These are phyloP conservation scores for Andrena chrysosceles DNA, from an alignment of 2,888 invertebrate species.

Conservation along the genomic window DNA sequence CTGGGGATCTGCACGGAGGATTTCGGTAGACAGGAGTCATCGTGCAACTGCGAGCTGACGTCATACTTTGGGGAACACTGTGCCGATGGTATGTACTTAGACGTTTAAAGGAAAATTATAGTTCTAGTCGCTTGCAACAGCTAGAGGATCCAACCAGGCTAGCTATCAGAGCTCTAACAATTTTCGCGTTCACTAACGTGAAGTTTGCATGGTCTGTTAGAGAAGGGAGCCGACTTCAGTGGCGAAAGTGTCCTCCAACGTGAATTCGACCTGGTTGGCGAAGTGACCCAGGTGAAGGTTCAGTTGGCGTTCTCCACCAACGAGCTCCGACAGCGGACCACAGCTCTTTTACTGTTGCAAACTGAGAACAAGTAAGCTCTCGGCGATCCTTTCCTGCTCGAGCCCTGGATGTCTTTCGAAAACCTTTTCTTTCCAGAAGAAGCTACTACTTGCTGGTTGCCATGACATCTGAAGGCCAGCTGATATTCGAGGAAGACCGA, in stretches of 20 bases:
- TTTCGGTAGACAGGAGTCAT: conserved; percentile 93
- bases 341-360: conserved; percentile 92
- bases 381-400: conserved; percentile 8
- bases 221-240: conserved; percentile 95
- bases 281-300: conserved; percentile 91
- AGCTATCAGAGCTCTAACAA: neutral
- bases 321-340: conserved; percentile 91
- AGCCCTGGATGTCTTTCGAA: conserved; percentile 67
- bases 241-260: conserved; percentile 94
- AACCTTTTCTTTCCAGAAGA: conserved; percentile 86
- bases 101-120: neutral
- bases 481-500: conserved; percentile 94
- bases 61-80: conserved; percentile 96
- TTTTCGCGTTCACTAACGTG: neutral
- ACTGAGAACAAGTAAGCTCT: conserved; percentile 91
- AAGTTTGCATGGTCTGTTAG: conserved; percentile 79
- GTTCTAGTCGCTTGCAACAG: neutral
- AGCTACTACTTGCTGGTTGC: conserved; percentile 94
- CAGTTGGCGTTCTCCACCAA: conserved; percentile 95
- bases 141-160: neutral
- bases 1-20: conserved; percentile 95
- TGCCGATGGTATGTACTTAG: conserved; percentile 87
- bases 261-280: conserved; percentile 90
- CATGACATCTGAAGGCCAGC: conserved; percentile 92
- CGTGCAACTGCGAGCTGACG: conserved; percentile 95